A percentile compares a stretch with the other conserved stretches of the same genome.
These are phyloP conservation scores for Helicoverpa assulta DNA, from an alignment of 2,888 invertebrate species.

Conservation along the genomic window DNA sequence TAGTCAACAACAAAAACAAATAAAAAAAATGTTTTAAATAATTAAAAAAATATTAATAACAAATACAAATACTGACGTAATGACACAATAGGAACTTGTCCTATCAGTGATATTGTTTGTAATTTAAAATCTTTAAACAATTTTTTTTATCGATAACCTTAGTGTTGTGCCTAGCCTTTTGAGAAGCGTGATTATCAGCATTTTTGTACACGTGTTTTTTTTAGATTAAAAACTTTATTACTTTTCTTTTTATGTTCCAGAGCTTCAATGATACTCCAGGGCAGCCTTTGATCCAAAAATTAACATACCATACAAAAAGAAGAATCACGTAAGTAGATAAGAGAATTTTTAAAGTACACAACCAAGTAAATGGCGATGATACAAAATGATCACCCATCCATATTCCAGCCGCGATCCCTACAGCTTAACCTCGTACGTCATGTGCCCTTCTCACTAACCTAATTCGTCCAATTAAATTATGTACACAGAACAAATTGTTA, in stretches of 20 bases:
- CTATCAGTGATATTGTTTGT: constrained; percentile 29
- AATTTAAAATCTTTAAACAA: constrained; percentile 45
- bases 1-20: no score
- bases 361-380: not conserved
- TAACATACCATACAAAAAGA: no score
- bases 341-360: no score
- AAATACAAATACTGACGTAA: constrained; percentile 16
- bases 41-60: no score
- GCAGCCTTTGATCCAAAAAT: no score
- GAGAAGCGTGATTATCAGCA: constrained; percentile 11
- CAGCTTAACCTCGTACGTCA: not conserved
- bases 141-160: constrained; percentile 38
- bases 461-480: constrained; percentile 18
- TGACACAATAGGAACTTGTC: constrained; percentile 35
- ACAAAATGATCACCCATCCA: not conserved
- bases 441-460: constrained; percentile 2
- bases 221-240: no score
- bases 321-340: no score
- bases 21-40: no score
- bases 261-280: no score
- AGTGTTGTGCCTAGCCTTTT: constrained; percentile 1
- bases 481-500: constrained; percentile 2
- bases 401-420: not conserved
- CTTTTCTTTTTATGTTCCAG: no score
- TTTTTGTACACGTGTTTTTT: constrained; percentile 1